A percentile compares a stretch with the other conserved stretches of the same genome.
phyloP scores from a whole-genome alignment of 2,797 vertebrate species.

The Smutsia temminckii region DNA sequence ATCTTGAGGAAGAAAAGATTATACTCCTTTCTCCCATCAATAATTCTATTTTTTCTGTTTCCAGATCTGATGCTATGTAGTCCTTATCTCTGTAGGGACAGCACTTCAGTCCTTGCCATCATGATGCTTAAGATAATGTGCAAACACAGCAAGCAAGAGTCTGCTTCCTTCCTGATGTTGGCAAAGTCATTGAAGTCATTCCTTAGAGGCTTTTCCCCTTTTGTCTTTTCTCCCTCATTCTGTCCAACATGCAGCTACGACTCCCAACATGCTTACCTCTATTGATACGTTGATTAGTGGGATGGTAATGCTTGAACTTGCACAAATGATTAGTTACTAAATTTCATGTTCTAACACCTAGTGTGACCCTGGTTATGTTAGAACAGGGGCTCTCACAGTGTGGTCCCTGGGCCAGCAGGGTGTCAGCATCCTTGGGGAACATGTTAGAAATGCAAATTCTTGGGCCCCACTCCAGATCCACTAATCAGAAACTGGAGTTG shows the following conservation, averaged over 20 bases:
- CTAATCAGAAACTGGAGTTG: neutral
- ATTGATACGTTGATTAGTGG: neutral
- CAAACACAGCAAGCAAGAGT: neutral
- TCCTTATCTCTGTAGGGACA: neutral
- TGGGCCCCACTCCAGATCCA: neutral
- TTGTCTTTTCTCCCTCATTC: neutral
- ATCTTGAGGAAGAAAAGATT: neutral
- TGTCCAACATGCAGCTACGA: neutral
- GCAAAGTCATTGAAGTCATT: neutral
- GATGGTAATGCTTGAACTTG: neutral
- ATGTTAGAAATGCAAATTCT: neutral
- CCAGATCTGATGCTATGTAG: neutral
- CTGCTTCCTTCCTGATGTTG: neutral
- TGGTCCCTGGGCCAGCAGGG: neutral
- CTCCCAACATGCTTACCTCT: neutral
- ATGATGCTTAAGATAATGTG: neutral
- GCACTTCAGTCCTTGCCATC: neutral
- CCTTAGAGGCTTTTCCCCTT: neutral
- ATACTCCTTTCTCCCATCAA: neutral
- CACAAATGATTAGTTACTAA: slow-evolving; percentile 24
- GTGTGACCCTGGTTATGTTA: neutral
- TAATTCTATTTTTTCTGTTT: slow-evolving; percentile 3
- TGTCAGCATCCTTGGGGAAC: neutral
- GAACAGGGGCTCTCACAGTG: neutral
- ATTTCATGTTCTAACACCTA: neutral